A percentile compares a stretch with the other conserved stretches of the same genome.
phyloP scores from a whole-genome alignment of 2,113 vertebrate species.

The Phycodurus eques region DNA sequence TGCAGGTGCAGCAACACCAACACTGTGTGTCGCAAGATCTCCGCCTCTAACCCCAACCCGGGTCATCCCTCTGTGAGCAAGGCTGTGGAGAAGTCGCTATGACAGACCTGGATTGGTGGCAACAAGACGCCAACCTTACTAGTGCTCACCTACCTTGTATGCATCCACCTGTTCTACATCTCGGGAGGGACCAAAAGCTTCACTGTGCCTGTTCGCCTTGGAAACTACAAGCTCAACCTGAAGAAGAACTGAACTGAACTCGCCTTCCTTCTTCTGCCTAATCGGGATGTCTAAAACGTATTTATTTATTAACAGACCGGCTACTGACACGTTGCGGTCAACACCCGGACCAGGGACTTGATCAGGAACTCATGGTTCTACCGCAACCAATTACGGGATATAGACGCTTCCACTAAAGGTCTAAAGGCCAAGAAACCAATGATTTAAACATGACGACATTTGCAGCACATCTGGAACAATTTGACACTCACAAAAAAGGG shows the following conservation, averaged over 20 bases:
- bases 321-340: slow-evolving; percentile 25
- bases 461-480: not conserved
- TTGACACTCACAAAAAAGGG: slow-evolving; percentile 35
- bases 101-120: slow-evolving; percentile 68
- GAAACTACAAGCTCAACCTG: slow-evolving; percentile 26
- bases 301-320: slow-evolving; percentile 56
- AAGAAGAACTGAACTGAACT: slow-evolving; percentile 20
- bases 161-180: slow-evolving; percentile 45
- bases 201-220: slow-evolving; percentile 60
- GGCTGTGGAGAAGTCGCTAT: slow-evolving; percentile 91
- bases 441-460: not conserved
- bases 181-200: slow-evolving; percentile 69
- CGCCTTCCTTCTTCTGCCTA: slow-evolving; percentile 21
- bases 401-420: not conserved
- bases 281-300: slow-evolving; percentile 35
- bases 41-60: slow-evolving; percentile 77
- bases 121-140: slow-evolving; percentile 6
- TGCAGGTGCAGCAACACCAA: slow-evolving; percentile 96
- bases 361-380: slow-evolving; percentile 24
- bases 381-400: not conserved
- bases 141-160: slow-evolving; percentile 47
- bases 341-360: slow-evolving; percentile 20
- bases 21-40: slow-evolving; percentile 95
- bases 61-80: slow-evolving; percentile 79
- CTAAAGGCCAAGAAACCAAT: not conserved